Evolutionary conservation across 2,113 vertebrate genomes (phyloP).

Genomic region (Dicrurus megarhynchus): DNA sequence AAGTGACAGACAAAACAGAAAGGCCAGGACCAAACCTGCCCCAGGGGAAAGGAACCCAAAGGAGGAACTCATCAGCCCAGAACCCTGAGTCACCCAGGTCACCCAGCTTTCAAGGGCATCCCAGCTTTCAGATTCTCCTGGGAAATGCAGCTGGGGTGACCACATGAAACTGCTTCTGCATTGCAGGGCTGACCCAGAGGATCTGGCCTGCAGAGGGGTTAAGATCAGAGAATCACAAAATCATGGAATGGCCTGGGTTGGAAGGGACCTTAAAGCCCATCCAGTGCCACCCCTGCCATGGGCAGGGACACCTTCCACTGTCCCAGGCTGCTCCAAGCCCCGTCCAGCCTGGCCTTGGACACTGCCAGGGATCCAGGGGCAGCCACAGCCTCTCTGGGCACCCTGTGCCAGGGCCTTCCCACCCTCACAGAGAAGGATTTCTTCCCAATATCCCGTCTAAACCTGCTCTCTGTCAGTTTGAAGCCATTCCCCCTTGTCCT

Average conservation of each 20-base stretch:
- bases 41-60: not conserved
- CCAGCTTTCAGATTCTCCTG: not conserved
- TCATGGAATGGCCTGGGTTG: not conserved
- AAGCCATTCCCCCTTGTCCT: not conserved
- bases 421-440: not conserved
- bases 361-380: not conserved
- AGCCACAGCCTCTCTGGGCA: not conserved
- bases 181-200: not conserved
- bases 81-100: not conserved
- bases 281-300: too few species aligned
- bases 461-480: not conserved
- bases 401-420: not conserved
- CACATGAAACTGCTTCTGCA: not conserved
- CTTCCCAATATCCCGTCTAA: not conserved
- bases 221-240: not conserved
- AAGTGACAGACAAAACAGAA: not conserved
- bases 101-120: not conserved
- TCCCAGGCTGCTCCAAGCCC: not conserved
- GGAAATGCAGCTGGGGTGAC: not conserved
- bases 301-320: not conserved
- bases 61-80: not conserved
- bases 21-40: not conserved
- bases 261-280: not conserved
- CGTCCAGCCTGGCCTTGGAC: rapidly evolving
- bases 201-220: not conserved